Conservation (phyloP, 2,888 invertebrate genomes). For the Cistogaster globosa region DNA sequence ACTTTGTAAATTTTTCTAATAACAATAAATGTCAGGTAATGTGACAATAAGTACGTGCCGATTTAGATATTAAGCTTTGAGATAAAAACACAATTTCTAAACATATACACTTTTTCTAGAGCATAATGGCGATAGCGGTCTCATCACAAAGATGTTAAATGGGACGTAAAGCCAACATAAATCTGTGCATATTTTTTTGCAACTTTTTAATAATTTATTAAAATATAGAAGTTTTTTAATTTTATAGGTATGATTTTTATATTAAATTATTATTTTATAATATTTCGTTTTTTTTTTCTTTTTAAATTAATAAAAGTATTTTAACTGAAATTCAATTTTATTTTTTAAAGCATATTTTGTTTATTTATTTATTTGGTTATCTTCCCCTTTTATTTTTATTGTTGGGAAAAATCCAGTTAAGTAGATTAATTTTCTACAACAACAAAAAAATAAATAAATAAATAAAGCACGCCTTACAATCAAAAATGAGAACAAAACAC, state of each 20-base stretch:
- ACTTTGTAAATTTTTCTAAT: neutral
- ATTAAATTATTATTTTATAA: too few species aligned
- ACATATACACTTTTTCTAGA: neutral
- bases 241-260: neutral
- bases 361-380: neutral
- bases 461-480: slow-evolving; percentile 43
- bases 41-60: slow-evolving; percentile 61
- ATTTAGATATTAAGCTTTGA: slow-evolving; percentile 54
- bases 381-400: neutral
- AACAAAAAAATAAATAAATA: neutral
- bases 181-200: neutral
- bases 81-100: slow-evolving; percentile 44
- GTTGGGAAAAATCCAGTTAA: neutral
- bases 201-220: too few species aligned
- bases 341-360: neutral
- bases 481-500: slow-evolving; percentile 13
- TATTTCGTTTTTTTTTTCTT: too few species aligned
- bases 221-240: too few species aligned
- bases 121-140: slow-evolving; percentile 11
- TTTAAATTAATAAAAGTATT: neutral
- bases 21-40: slow-evolving; percentile 65
- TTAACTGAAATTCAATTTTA: neutral
- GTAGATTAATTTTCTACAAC: neutral
- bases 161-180: slow-evolving; percentile 4
- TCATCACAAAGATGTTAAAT: neutral